phyloP scores from a whole-genome alignment of 2,113 vertebrate species.

The Vidua chalybeata region DNA sequence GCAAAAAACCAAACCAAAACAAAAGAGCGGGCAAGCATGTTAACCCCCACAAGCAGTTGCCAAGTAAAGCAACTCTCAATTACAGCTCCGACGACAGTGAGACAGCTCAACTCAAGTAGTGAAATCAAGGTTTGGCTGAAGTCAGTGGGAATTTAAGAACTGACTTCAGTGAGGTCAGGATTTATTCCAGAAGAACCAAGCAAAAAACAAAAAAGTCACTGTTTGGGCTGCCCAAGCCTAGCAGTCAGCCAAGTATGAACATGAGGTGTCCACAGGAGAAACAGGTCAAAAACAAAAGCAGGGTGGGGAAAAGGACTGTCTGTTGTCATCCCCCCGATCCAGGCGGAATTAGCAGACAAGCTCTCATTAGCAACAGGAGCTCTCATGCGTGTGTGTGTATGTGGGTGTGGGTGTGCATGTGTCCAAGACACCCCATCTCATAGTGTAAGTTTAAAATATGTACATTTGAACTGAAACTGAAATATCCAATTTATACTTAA shows the following conservation, averaged over 20 bases:
- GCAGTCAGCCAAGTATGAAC: neutral
- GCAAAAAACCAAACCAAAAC: neutral
- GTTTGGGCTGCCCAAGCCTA: neutral
- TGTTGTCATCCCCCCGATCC: neutral
- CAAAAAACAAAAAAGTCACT: neutral
- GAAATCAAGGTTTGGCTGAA: slow-evolving; percentile 26
- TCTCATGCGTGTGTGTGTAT: neutral
- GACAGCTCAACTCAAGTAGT: neutral
- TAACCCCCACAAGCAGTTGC: neutral
- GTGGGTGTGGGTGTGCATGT: neutral
- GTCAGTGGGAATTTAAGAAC: neutral
- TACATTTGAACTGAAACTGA: neutral
- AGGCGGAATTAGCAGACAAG: neutral
- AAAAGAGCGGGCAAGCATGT: slow-evolving; percentile 1
- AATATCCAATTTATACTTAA: neutral
- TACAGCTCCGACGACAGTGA: neutral
- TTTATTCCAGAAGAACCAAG: slow-evolving; percentile 11
- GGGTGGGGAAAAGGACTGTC: neutral
- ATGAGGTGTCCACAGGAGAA: neutral
- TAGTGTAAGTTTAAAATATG: neutral
- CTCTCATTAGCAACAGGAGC: neutral
- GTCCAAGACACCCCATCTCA: neutral
- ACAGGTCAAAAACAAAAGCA: neutral
- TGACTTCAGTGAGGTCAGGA: neutral
- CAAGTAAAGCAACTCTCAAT: slow-evolving; percentile 49